Conservation (phyloP, 2,888 invertebrate genomes). For the Blomia tropicalis region DNA sequence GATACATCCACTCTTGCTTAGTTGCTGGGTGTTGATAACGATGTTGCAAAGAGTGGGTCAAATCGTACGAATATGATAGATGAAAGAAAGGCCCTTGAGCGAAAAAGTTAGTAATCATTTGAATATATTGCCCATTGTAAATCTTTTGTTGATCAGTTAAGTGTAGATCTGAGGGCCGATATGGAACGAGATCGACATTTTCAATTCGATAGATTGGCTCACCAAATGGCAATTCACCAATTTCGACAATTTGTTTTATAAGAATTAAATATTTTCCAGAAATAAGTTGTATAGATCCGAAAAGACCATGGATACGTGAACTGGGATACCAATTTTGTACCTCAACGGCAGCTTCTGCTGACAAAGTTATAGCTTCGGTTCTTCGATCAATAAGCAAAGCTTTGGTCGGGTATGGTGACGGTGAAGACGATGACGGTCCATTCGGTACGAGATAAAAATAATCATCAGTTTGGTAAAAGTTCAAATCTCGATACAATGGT, state of each 20-base stretch:
- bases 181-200: not conserved
- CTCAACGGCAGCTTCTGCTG: not conserved
- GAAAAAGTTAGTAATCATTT: constrained; percentile 65
- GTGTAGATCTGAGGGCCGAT: not conserved
- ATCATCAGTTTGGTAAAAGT: constrained; percentile 1
- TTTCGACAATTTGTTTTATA: constrained; percentile 62
- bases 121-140: constrained; percentile 65
- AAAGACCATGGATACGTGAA: constrained; percentile 48
- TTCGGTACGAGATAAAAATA: constrained; percentile 7
- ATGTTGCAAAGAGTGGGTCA: constrained; percentile 78
- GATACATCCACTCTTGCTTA: constrained; percentile 53
- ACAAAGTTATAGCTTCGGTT: not conserved
- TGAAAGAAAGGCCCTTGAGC: constrained; percentile 64
- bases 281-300: constrained; percentile 66
- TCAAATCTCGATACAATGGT: not conserved
- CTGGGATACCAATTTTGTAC: not conserved
- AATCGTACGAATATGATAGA: constrained; percentile 82
- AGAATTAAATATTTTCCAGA: constrained; percentile 62
- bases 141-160: constrained; percentile 64
- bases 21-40: constrained; percentile 57
- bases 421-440: not conserved
- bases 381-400: not conserved
- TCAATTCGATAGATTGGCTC: not conserved
- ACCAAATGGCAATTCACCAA: constrained; percentile 48
- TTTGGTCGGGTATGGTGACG: not conserved